Percentiles rank a stretch among this genome's conserved stretches.
Conservation (phyloP, 1,140 invertebrate species). For the Cydia fagiglandana region DNA sequence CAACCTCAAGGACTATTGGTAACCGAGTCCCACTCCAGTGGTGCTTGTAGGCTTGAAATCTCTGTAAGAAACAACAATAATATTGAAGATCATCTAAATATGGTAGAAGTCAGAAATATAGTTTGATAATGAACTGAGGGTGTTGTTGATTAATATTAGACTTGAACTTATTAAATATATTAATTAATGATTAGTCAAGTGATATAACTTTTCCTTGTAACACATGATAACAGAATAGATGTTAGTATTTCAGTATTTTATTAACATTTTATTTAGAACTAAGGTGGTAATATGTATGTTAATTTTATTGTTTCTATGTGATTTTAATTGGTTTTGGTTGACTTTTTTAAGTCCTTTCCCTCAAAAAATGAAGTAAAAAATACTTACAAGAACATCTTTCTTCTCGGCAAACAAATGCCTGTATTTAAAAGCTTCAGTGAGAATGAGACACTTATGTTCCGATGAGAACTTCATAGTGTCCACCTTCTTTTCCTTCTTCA, state of each 20-base stretch:
- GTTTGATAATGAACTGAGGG: too few species aligned
- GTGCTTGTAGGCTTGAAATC: slow-evolving; percentile 95
- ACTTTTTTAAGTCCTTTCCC: too few species aligned
- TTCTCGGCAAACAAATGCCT: slow-evolving; percentile 89
- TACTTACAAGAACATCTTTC: slow-evolving; percentile 85
- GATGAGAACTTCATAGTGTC: slow-evolving; percentile 99
- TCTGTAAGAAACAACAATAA: slow-evolving; percentile 79
- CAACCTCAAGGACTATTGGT: slow-evolving; percentile 93
- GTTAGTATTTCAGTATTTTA: not conserved
- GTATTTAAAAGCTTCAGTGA: slow-evolving; percentile 94
- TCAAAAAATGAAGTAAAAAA: slow-evolving; percentile 18
- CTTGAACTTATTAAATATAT: too few species aligned
- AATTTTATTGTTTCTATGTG: too few species aligned
- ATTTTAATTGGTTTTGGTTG: not conserved
- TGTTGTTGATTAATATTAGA: too few species aligned
- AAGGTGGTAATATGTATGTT: too few species aligned
- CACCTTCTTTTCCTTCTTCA: slow-evolving; percentile 93
- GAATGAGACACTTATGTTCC: slow-evolving; percentile 94
- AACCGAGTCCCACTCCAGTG: slow-evolving; percentile 96
- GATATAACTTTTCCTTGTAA: too few species aligned
- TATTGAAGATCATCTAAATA: not conserved
- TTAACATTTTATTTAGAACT: not conserved
- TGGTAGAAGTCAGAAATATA: too few species aligned
- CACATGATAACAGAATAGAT: too few species aligned
- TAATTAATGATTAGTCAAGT: too few species aligned